Evolutionary conservation across 2,888 invertebrate genomes (phyloP).

Genomic region (Phortica okadai): DNA sequence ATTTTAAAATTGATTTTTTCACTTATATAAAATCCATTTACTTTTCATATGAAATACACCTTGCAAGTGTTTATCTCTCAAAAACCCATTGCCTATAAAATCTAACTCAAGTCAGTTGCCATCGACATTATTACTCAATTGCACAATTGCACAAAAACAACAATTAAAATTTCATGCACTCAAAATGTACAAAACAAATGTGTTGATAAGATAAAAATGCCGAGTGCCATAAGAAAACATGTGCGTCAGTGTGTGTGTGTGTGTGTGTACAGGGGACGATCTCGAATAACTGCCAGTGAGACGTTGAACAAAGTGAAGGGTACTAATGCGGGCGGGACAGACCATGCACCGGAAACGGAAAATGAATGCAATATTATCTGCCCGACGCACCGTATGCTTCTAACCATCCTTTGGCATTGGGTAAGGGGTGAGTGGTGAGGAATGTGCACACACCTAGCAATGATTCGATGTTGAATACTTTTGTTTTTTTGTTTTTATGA

Average conservation of each 20-base stretch:
- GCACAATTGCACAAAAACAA: background rate
- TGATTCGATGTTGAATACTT: background rate
- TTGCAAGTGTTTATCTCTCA: background rate
- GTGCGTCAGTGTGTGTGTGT: no score
- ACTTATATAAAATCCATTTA: background rate
- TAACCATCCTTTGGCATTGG: background rate
- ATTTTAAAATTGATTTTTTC: no score
- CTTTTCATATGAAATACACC: background rate
- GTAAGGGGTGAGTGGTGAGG: background rate
- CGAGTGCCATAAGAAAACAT: background rate
- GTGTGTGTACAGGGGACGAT: no score
- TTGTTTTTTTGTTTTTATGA: background rate
- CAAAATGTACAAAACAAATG: slow-evolving; percentile 1
- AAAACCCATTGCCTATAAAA: background rate
- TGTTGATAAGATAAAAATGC: slow-evolving; percentile 5
- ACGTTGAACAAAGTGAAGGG: no score
- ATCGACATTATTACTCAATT: background rate
- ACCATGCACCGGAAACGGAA: slow-evolving; percentile 58
- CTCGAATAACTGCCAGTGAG: no score
- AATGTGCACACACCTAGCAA: slow-evolving; percentile 3
- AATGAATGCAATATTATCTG: slow-evolving; percentile 61
- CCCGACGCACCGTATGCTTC: slow-evolving; percentile 35
- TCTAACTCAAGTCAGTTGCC: background rate
- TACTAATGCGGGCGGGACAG: no score
- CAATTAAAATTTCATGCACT: background rate